Percentiles rank a stretch among this genome's conserved stretches.
phyloP scores from a whole-genome alignment of 2,797 vertebrate genomes.

The Gallinago stenura region DNA sequence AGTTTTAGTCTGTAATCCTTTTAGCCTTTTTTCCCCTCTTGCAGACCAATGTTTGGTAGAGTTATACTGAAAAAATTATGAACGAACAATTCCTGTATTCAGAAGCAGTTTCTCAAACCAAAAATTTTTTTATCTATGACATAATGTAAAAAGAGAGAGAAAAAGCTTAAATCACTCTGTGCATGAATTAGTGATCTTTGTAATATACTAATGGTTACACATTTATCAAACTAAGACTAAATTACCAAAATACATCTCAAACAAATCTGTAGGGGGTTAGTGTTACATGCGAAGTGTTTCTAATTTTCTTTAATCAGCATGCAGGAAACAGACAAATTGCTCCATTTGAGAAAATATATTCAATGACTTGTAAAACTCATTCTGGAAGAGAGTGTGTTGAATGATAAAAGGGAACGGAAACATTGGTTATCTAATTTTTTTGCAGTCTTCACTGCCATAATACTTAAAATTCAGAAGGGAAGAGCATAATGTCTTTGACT shows the following conservation, averaged over 20 bases:
- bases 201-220: background rate
- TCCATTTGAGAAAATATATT: constrained; percentile 5
- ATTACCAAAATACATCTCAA: background rate
- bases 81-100: background rate
- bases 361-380: background rate
- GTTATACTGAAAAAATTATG: background rate
- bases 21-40: background rate
- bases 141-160: background rate
- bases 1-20: background rate
- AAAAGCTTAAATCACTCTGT: background rate
- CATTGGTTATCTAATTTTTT: background rate
- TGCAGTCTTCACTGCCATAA: background rate
- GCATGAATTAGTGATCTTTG: background rate
- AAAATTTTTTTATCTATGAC: background rate
- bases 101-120: background rate
- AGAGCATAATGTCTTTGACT: background rate
- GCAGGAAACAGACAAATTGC: background rate
- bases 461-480: background rate
- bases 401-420: background rate
- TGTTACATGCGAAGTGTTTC: background rate
- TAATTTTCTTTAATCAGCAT: background rate
- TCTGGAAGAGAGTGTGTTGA: background rate
- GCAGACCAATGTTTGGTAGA: background rate
- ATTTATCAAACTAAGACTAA: background rate
- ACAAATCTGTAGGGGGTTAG: background rate